Evolutionary conservation across 2,113 vertebrate genomes (phyloP), one percentile per base, ranked within the genome.

Genomic region (Salvator merianae): DNA sequence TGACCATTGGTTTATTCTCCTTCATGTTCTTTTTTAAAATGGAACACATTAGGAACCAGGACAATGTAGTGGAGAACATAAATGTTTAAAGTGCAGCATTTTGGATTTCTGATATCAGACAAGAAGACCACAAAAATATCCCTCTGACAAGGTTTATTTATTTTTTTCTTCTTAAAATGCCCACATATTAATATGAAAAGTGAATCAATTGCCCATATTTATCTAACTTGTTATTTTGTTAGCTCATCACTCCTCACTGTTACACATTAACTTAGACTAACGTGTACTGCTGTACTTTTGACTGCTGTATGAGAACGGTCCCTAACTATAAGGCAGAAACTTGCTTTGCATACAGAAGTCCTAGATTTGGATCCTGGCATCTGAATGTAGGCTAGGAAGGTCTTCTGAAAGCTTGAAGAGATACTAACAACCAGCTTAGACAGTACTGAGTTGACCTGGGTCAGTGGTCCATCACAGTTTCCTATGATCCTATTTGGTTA

Each of bases 161-260:
- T 79, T 59, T 59, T 59, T 59, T 59, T 59, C 14, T 59, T 20
- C 55, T 59, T 59, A 59, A 16, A 50, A 34, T 13, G 32, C 7
- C 12, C 14, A 68, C 32, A 50, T 50, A 34, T 53, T 32, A 32
- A 22, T 26, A 13, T 50, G 65, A 34, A 50, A 69, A 69, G 13
- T 32, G 40, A 9, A 32, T 24, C 13, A 55, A 55, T 55, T 14
- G 53, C 16, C 53, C 7, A 32, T 59, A 7, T 77, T 77, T 22
- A 26, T 30, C 32, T 77, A 55, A 26, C 38, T 28, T 43, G 22
- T 36, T 34, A 3, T 59, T 59, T 77, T 26, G 53, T 24, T 36
- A 77, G n/a, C 59, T 16, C n/a, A 34, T 59, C 32, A 94, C 85
- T 81, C 90, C 68, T 43, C 62, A 91, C 86, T 91, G 88, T 93